These are phyloP conservation scores for Calyptomena viridis DNA, from an alignment of 2,113 vertebrate genomes.

Conservation along the genomic window DNA sequence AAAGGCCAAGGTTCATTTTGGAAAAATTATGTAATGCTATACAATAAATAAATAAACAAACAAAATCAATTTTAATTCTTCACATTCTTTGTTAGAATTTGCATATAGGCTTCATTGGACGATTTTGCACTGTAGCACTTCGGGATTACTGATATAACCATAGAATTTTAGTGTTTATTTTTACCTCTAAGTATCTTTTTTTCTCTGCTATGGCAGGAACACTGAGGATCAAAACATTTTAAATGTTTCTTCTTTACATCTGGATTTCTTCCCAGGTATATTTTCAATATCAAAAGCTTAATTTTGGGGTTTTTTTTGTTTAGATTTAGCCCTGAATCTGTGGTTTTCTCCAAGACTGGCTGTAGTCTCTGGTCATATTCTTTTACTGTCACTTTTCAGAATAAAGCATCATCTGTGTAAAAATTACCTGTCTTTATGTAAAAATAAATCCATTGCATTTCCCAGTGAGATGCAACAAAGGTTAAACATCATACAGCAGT, in stretches of 20 bases:
- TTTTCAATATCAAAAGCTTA: background rate
- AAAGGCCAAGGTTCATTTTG: background rate
- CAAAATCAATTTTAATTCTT: rapidly evolving
- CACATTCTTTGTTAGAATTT: background rate
- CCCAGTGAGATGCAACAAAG: background rate
- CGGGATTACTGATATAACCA: background rate
- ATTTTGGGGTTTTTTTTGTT: background rate
- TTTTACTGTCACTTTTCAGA: background rate
- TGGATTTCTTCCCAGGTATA: background rate
- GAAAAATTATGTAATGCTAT: background rate
- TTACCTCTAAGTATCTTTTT: background rate
- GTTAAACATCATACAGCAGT: background rate
- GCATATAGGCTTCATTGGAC: background rate
- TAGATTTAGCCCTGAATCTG: background rate
- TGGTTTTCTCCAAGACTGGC: background rate
- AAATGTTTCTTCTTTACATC: background rate
- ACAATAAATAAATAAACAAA: background rate
- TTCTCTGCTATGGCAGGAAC: background rate
- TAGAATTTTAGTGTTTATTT: background rate
- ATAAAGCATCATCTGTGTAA: background rate
- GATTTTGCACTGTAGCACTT: background rate
- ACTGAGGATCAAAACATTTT: background rate
- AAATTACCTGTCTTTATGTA: background rate
- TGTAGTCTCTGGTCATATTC: background rate
- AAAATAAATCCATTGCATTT: background rate